These are phyloP conservation scores for Steinernema khuongi DNA, from an alignment of 1,140 invertebrate genomes.

Conservation along the genomic window DNA sequence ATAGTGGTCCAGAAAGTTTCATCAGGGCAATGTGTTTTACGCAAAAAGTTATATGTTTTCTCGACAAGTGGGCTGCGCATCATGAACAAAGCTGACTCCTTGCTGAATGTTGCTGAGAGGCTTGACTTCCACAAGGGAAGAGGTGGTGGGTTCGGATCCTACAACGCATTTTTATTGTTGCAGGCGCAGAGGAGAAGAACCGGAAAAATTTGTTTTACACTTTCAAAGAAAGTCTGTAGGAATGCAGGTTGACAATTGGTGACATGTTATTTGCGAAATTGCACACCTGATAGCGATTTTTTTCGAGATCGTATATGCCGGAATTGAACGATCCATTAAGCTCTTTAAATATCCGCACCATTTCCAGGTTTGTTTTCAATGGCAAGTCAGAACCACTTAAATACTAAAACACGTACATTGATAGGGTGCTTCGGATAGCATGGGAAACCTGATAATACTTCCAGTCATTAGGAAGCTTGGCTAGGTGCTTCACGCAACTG, in stretches of 20 bases:
- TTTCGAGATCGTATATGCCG: conserved; percentile 34
- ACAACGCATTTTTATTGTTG: neutral
- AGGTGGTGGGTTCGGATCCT: conserved; percentile 18
- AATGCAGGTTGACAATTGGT: too few species aligned
- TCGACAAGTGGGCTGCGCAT: conserved; percentile 34
- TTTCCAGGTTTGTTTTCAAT: conserved; percentile 52
- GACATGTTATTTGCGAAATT: too few species aligned
- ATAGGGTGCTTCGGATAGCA: neutral
- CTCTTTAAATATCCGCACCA: conserved; percentile 50
- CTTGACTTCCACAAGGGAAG: conserved; percentile 47
- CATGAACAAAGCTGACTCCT: conserved; percentile 38
- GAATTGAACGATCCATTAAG: conserved; percentile 44
- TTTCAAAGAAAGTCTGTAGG: too few species aligned
- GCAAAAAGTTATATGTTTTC: conserved; percentile 28
- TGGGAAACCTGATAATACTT: conserved; percentile 43
- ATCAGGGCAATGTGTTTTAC: neutral
- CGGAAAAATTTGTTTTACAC: too few species aligned
- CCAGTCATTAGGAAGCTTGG: conserved; percentile 38
- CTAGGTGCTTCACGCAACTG: conserved; percentile 40
- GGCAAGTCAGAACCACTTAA: conserved; percentile 47
- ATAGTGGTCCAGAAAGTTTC: neutral
- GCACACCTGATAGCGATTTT: too few species aligned
- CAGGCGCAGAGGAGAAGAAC: too few species aligned
- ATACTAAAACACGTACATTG: conserved; percentile 38
- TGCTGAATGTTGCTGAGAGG: conserved; percentile 43